Base-by-base conservation (phyloP, 92 coral and sea anemone species). In the Phenganax subtilis region DNA sequence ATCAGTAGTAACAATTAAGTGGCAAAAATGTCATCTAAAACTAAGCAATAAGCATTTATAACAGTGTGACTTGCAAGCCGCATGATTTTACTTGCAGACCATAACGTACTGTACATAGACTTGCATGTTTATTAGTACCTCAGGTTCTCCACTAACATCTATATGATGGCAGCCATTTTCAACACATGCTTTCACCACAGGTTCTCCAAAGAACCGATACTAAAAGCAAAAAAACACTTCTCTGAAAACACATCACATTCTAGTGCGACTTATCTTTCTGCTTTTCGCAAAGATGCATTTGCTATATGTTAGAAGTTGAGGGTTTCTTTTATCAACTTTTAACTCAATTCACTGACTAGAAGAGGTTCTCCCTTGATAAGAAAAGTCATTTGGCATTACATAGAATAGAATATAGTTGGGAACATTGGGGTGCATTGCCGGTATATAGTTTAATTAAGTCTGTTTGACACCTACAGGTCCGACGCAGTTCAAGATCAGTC, bases 81-180 rank as follows among this genome's bases (percentile, higher is more conserved):
- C 47, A 37, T 5, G 5, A 37, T 37, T 2, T 37, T 37, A 37
- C 47, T 37, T 79, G n/a, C 16, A 3, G 17, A 17, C 75, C 15
- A 71, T n/a, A 28, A 0, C 51, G 14, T 16, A 16, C 12, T 11
- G 58, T 8, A 63, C 84, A 0, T 37, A 51, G 16, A 73, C 57
- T 6, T 64, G 67, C 9, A 58, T 16, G 14, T 57, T 69, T n/a
- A 54, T 60, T 52, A 73, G 64, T 51, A 94, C 97, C 98, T 94
- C 98, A 16, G 98, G 98, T 56, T 94, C 98, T 61, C 98, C 98
- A 85, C 98, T 94, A 85, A 94, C 81, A 62, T 94, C 98, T 70
- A 94, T 81, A 65, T 94, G 98, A 75, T 94, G 92, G 64, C 97
- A 90, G n/a, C 85, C 86, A 86, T 88, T 91, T 57, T 90, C 91